Evolutionary conservation across 92 coral and sea anemone genomes (phyloP), one percentile per base, ranked within the genome.

Genomic region (Nematostella vectensis): DNA sequence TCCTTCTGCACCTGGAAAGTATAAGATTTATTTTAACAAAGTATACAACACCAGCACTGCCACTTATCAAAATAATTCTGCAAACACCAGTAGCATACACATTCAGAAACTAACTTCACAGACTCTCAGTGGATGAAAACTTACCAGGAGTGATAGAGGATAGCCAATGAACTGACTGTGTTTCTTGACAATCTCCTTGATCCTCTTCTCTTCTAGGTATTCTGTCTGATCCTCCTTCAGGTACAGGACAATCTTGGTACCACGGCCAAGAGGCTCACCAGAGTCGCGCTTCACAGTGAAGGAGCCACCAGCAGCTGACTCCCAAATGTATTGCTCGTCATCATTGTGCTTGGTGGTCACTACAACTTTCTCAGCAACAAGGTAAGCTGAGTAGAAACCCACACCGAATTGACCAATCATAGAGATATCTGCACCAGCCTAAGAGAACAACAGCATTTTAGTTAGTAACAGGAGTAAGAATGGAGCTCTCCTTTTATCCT

Each of bases 341-440:
- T 93, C 99, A 25, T 93, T 93, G 77, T 93, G 96, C 53, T 93
- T 93, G 75, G 99, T 82, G 63, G 71, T 42, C 3, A 93, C 99
- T 10, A 78, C 77, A n/a, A 93, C 99, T 59, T 58, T 93, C 54
- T 72, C 95, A 3, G 96, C 93, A 27, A 93, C 88, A 80, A 93
- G 70, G 72, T 93, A 93, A 23, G 96, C 75, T 10, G 99, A 93
- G 85, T 93, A 93, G 69, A 93, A 93, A 37, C 99, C 99, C 30
- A 93, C 99, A 63, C 99, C 99, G 75, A 93, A 93, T 57, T 93
- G 99, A 49, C 99, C 99, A 75, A 93, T 93, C 99, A 93, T 93
- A 44, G 99, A 93, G 47, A 93, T 93, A 64, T 93, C 99, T 15
- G 99, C 99, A 24, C 99, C 99, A 70, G 99, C 77, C 99, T 89